phyloP scores from a whole-genome alignment of 1,140 invertebrate genomes.

The Drosophila asahinai region DNA sequence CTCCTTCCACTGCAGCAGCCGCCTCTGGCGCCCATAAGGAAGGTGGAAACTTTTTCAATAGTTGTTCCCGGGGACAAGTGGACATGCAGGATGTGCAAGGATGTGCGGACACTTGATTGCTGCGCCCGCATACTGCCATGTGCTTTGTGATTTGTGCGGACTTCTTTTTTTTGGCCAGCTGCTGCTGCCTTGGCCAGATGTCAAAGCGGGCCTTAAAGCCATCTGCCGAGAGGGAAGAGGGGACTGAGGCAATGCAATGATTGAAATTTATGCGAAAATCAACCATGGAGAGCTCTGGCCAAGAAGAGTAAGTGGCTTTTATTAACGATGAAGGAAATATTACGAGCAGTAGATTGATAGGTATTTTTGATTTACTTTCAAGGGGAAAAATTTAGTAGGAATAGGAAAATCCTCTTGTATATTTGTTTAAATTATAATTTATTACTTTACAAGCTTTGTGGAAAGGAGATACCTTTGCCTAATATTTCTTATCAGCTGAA shows the following conservation, averaged over 20 bases:
- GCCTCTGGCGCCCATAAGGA: slow-evolving; percentile 3
- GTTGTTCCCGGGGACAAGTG: slow-evolving; percentile 22
- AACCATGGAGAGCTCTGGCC: not conserved
- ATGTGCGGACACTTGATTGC: slow-evolving; percentile 67
- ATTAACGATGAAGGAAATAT: not conserved
- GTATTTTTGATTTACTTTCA: slow-evolving; percentile 1
- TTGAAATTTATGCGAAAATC: slow-evolving; percentile 39
- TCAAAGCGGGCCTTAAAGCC: slow-evolving; percentile 1
- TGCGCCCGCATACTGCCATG: slow-evolving; percentile 40
- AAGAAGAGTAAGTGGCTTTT: not conserved
- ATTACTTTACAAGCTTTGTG: too few relatives aligned
- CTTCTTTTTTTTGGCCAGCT: slow-evolving; percentile 19
- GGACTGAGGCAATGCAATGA: not conserved
- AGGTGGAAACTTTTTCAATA: slow-evolving; percentile 66
- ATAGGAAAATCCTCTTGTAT: too few relatives aligned
- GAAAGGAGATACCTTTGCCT: too few relatives aligned
- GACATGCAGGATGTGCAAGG: slow-evolving; percentile 48
- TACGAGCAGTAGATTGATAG: slow-evolving; percentile 1
- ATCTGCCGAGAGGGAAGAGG: not conserved
- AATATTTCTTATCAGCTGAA: too few relatives aligned
- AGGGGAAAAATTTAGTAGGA: not conserved
- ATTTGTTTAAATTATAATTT: too few relatives aligned
- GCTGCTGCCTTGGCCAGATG: slow-evolving; percentile 15
- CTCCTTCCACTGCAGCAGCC: not conserved
- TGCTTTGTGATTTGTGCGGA: slow-evolving; percentile 36